These are phyloP conservation scores for Cassiopea xamachana DNA, from an alignment of 30 jellyfish, hydroid and myxozoan species.

Conservation along the genomic window DNA sequence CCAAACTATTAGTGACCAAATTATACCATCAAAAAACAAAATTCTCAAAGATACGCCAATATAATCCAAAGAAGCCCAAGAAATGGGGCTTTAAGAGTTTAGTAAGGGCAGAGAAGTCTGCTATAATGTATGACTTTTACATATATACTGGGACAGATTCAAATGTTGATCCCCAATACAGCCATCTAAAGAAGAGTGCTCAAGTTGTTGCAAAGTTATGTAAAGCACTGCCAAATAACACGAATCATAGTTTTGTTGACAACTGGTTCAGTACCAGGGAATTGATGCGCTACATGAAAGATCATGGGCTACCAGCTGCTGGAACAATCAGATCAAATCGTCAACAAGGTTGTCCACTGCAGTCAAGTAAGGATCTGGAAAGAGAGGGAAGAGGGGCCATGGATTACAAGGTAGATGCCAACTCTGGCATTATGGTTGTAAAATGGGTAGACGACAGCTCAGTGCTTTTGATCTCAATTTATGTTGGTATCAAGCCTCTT, in stretches of 20 bases:
- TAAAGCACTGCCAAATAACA: constrained; percentile 49
- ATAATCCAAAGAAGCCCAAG: constrained; percentile 80
- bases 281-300: constrained; percentile 54
- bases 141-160: constrained; percentile 71
- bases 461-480: constrained; percentile 72
- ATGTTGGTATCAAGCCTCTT: constrained; percentile 75
- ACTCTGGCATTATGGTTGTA: constrained; percentile 72
- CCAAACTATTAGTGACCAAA: constrained; percentile 81
- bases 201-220: constrained; percentile 81
- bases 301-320: constrained; percentile 57
- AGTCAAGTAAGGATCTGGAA: constrained; percentile 54
- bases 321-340: constrained; percentile 85
- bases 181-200: constrained; percentile 67
- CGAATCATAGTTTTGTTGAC: constrained; percentile 58
- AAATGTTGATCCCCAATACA: constrained; percentile 26
- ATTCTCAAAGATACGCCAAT: constrained; percentile 70
- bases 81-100: constrained; percentile 81
- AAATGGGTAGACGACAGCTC: constrained; percentile 81
- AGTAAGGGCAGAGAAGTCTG: constrained; percentile 84
- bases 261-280: constrained; percentile 81
- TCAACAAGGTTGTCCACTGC: constrained; percentile 73
- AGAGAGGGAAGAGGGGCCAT: constrained; percentile 62
- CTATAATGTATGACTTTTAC: constrained; percentile 76
- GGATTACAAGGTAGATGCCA: constrained; percentile 59
- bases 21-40: constrained; percentile 76